A percentile compares a stretch with the other conserved stretches of the same genome.
Conservation (phyloP, 2,888 invertebrate species). For the Aethes cnicana region DNA sequence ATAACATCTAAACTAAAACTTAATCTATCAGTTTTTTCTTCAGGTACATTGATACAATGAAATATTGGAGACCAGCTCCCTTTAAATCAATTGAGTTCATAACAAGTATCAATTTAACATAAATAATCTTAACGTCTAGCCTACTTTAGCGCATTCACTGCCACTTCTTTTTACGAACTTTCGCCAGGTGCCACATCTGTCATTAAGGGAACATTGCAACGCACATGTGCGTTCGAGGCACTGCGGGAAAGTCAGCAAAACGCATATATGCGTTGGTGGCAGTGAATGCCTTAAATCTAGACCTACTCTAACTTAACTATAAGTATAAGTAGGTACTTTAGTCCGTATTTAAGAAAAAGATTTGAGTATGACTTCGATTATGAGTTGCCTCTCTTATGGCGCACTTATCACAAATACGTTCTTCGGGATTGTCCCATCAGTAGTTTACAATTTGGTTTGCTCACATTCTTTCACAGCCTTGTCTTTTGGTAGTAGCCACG, state of each 20-base stretch:
- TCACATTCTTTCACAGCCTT: conserved; percentile 45
- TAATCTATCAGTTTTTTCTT: conserved; percentile 24
- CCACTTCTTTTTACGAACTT: neutral
- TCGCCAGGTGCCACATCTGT: too few species aligned
- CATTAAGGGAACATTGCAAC: too few species aligned
- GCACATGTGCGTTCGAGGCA: too few species aligned
- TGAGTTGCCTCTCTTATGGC: too few species aligned
- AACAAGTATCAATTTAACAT: neutral
- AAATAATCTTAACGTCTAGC: neutral
- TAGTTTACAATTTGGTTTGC: conserved; percentile 22
- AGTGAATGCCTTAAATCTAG: too few species aligned
- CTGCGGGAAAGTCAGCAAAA: too few species aligned
- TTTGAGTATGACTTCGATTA: too few species aligned
- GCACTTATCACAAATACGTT: neutral
- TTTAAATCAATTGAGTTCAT: conserved; percentile 6
- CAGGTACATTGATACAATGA: conserved; percentile 24
- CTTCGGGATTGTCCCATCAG: neutral
- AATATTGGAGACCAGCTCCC: conserved; percentile 16
- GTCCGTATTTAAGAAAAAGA: too few species aligned
- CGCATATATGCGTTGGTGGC: too few species aligned
- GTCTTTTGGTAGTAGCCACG: conserved; percentile 68
- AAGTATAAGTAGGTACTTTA: too few species aligned
- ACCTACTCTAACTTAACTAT: too few species aligned
- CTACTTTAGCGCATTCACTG: neutral
- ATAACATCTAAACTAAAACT: conserved; percentile 2